A percentile compares a stretch with the other conserved stretches of the same genome.
Conservation (phyloP, 2,888 invertebrate genomes). For the Sabellastarte sp. region DNA sequence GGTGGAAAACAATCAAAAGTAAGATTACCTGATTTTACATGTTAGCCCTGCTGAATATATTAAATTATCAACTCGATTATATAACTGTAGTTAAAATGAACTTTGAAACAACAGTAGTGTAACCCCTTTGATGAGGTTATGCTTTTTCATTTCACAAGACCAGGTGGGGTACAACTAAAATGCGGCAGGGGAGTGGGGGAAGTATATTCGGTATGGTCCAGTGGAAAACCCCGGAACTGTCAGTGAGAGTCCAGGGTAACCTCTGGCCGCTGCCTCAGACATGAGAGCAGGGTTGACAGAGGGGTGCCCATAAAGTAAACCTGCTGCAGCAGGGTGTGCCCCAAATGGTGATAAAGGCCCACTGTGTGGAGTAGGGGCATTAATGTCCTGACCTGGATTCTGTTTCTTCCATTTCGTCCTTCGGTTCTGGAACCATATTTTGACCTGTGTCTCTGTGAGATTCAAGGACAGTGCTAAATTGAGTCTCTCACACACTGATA, state of each 20-base stretch:
- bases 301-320: neutral
- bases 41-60: too few species aligned
- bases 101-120: too few species aligned
- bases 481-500: constrained; percentile 95
- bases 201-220: constrained; percentile 22
- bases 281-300: neutral
- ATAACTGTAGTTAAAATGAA: too few species aligned
- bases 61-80: too few species aligned
- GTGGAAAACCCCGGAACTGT: neutral
- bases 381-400: constrained; percentile 96
- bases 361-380: constrained; percentile 23
- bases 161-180: too few species aligned
- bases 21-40: too few species aligned
- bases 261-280: neutral
- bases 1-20: too few species aligned
- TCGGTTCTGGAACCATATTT: constrained; percentile 67
- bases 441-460: constrained; percentile 90
- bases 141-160: too few species aligned
- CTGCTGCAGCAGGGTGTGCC: neutral
- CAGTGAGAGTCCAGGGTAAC: neutral
- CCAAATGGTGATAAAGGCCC: neutral
- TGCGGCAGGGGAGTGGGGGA: constrained; percentile 19
- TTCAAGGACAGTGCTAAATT: constrained; percentile 92
- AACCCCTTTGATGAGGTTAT: too few species aligned
- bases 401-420: constrained; percentile 99